phyloP scores from a whole-genome alignment of 1,140 invertebrate species.

The Spodoptera litura region DNA sequence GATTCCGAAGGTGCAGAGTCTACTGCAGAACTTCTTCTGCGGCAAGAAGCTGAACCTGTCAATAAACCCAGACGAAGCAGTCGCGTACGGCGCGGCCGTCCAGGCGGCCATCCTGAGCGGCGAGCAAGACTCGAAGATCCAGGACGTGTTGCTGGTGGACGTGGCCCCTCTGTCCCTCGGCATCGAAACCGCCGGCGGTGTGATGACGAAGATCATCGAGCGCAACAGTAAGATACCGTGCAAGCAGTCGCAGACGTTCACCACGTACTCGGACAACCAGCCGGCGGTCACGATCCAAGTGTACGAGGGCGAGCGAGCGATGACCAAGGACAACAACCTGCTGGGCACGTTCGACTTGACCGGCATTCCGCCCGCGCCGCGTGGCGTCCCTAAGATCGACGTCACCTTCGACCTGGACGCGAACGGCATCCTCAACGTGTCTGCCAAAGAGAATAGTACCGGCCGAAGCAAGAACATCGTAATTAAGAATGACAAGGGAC shows the following conservation, averaged over 20 bases:
- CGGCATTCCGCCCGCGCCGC: slow-evolving; percentile 93
- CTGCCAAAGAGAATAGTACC: slow-evolving; percentile 88
- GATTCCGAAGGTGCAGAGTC: slow-evolving; percentile 86
- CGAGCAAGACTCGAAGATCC: slow-evolving; percentile 86
- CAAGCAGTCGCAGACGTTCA: slow-evolving; percentile 88
- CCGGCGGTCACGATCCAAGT: slow-evolving; percentile 89
- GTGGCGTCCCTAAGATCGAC: slow-evolving; percentile 92
- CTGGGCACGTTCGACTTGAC: slow-evolving; percentile 92
- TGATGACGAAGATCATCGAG: slow-evolving; percentile 89
- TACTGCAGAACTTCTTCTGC: slow-evolving; percentile 84
- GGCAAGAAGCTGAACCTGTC: slow-evolving; percentile 86
- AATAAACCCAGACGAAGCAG: slow-evolving; percentile 85
- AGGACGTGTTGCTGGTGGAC: slow-evolving; percentile 86
- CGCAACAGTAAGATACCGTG: slow-evolving; percentile 88
- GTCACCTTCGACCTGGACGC: slow-evolving; percentile 90
- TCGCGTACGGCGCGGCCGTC: slow-evolving; percentile 85
- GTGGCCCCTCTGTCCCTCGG: slow-evolving; percentile 87
- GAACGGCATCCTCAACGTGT: slow-evolving; percentile 91
- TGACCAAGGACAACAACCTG: slow-evolving; percentile 92
- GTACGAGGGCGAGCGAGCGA: slow-evolving; percentile 90
- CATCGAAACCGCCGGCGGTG: slow-evolving; percentile 87
- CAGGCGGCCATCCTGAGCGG: slow-evolving; percentile 84
- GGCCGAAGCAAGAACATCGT: slow-evolving; percentile 92
- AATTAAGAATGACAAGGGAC: slow-evolving; percentile 97
- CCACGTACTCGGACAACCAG: slow-evolving; percentile 91